Percentiles rank a stretch among this genome's conserved stretches.
Conservation (phyloP, 2,888 invertebrate species). For the Coronaproctus castanopsis region DNA sequence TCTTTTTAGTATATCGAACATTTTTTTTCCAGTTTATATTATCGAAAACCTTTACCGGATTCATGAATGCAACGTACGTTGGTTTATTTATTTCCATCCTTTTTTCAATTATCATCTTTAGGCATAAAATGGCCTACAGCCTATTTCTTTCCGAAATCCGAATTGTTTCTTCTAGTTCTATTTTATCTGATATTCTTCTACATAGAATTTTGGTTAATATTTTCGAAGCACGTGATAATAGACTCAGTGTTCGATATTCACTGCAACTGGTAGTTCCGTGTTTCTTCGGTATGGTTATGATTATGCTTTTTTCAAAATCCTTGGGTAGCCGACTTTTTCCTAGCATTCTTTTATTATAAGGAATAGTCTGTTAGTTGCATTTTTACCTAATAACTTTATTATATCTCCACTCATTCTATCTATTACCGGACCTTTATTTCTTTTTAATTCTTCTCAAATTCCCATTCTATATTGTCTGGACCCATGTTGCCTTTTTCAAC, state of each 20-base stretch:
- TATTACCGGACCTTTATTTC: not conserved
- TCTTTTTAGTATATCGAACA: not conserved
- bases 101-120: not conserved
- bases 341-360: not conserved
- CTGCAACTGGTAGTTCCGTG: not conserved
- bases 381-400: not conserved
- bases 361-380: not conserved
- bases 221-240: not conserved
- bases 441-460: not conserved
- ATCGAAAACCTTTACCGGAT: not conserved
- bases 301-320: not conserved
- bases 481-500: no score
- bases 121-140: not conserved
- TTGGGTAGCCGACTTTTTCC: not conserved
- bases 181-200: not conserved
- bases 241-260: not conserved
- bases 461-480: no score
- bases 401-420: not conserved
- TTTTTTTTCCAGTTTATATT: not conserved
- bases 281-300: not conserved
- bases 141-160: not conserved
- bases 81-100: not conserved
- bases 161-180: not conserved
- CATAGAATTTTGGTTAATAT: not conserved
- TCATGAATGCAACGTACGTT: not conserved